phyloP scores from a whole-genome alignment of 2,797 vertebrate species.

The Simalia tracyae region DNA sequence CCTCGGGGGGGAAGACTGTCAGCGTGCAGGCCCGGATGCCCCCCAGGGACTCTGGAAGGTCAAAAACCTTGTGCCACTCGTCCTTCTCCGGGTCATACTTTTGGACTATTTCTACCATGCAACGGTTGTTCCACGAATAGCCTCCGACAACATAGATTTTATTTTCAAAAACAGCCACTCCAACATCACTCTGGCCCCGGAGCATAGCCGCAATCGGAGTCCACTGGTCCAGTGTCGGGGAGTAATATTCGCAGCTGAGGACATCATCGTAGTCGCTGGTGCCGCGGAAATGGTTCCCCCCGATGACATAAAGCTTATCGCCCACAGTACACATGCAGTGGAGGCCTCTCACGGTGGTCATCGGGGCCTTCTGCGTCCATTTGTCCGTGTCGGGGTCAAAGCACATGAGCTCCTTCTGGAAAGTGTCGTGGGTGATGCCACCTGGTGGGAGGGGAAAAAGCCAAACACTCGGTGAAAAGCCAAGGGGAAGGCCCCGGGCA shows the following conservation, averaged over 20 bases:
- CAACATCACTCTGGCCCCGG: constrained; percentile 95
- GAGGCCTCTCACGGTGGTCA: constrained; percentile 95
- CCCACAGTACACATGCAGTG: constrained; percentile 99
- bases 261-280: constrained; percentile 98
- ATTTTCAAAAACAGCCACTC: constrained; percentile 95
- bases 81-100: constrained; percentile 97
- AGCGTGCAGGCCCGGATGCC: constrained; percentile 97
- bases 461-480: neutral
- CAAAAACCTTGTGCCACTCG: constrained; percentile 98
- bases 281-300: constrained; percentile 96
- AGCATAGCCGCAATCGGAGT: constrained; percentile 96
- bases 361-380: constrained; percentile 96
- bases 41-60: constrained; percentile 95
- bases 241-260: constrained; percentile 98
- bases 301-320: constrained; percentile 95
- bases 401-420: constrained; percentile 99
- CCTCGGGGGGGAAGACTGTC: constrained; percentile 94
- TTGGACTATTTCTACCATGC: constrained; percentile 99
- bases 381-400: constrained; percentile 97
- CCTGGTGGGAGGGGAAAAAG: constrained; percentile 72
- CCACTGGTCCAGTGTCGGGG: constrained; percentile 93
- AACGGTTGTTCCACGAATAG: constrained; percentile 99
- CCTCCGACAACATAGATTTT: constrained; percentile 98
- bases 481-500: neutral
- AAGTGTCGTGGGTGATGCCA: constrained; percentile 97